These are phyloP conservation scores for Anomalospiza imberbis DNA, from an alignment of 2,797 vertebrate species.

Conservation along the genomic window DNA sequence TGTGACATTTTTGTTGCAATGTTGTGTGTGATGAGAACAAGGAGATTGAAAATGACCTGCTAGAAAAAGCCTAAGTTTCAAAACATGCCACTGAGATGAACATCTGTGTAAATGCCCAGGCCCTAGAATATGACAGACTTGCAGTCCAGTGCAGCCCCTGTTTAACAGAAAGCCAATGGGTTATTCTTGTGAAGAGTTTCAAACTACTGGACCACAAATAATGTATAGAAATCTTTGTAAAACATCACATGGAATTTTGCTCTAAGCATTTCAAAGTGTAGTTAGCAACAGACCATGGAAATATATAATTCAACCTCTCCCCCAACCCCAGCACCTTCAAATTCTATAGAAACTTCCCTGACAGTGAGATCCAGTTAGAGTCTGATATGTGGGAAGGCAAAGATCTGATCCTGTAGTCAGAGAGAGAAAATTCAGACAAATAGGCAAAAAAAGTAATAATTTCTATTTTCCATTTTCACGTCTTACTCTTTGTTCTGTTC, in stretches of 20 bases:
- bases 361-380: neutral
- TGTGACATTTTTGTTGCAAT: neutral
- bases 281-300: neutral
- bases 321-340: neutral
- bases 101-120: neutral
- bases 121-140: neutral
- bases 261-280: neutral
- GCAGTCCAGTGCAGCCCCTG: neutral
- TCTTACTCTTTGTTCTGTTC: neutral
- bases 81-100: neutral
- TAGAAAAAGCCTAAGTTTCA: neutral
- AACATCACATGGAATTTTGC: neutral
- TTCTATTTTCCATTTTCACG: neutral
- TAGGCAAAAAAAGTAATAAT: neutral
- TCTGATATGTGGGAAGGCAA: neutral
- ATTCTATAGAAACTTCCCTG: neutral
- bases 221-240: neutral
- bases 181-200: neutral
- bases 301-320: neutral
- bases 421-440: neutral
- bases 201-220: neutral
- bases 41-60: neutral
- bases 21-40: neutral
- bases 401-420: neutral
- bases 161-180: neutral